Conservation (phyloP, 2,797 vertebrate species). For the Semaprochilodus insignis region DNA sequence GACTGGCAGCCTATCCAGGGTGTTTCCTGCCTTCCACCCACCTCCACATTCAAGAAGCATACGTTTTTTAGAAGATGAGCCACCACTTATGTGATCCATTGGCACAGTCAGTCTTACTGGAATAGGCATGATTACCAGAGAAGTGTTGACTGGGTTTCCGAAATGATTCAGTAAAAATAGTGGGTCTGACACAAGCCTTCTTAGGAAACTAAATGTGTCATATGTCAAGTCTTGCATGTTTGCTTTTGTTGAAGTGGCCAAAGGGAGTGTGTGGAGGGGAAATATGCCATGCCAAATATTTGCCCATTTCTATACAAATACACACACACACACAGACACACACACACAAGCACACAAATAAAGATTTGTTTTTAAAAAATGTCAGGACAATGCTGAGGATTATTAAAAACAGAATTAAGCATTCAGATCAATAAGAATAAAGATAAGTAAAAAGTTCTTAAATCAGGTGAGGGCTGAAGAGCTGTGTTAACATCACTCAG, state of each 20-base stretch:
- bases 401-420: no score
- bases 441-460: no score
- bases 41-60: no score
- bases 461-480: no score
- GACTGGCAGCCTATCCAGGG: no score
- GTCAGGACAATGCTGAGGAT: no score
- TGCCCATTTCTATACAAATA: background rate
- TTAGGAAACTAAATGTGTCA: slow-evolving; percentile 26
- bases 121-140: background rate
- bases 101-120: background rate
- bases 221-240: slow-evolving; percentile 48
- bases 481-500: no score
- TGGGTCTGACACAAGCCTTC: slow-evolving; percentile 14
- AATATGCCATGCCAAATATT: slow-evolving; percentile 45
- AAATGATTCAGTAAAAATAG: background rate
- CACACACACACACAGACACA: background rate
- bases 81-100: background rate
- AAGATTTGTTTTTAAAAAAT: no score
- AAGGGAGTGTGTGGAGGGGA: slow-evolving; percentile 45
- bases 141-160: background rate
- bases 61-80: background rate
- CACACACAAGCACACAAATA: background rate
- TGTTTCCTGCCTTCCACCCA: no score
- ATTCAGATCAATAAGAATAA: no score
- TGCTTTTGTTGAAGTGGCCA: slow-evolving; percentile 53